Conservation (phyloP, 1,140 invertebrate species). For the Cotesia glomerata region DNA sequence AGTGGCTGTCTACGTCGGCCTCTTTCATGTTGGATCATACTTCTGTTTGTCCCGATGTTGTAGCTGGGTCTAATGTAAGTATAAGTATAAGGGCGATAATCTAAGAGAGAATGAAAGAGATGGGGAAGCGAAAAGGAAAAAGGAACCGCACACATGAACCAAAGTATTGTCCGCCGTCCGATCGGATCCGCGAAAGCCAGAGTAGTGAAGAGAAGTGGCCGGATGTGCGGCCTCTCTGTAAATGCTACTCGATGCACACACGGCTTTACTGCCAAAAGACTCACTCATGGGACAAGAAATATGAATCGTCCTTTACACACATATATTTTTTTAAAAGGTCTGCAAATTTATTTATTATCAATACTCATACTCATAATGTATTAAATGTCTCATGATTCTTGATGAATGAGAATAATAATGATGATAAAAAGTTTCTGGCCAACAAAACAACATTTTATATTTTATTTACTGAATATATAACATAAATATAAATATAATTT, state of each 20-base stretch:
- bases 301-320: constrained; percentile 16
- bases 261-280: constrained; percentile 7
- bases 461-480: background rate
- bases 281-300: constrained; percentile 8
- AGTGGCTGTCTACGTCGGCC: constrained; percentile 33
- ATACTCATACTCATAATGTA: constrained; percentile 4
- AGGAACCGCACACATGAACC: constrained; percentile 30
- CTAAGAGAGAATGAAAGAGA: constrained; percentile 17
- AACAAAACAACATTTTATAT: background rate
- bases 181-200: constrained; percentile 30
- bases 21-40: constrained; percentile 52
- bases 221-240: constrained; percentile 13
- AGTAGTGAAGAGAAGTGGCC: background rate
- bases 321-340: constrained; percentile 4
- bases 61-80: no score
- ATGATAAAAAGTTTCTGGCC: constrained; percentile 20
- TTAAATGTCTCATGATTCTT: no score
- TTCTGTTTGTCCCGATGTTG: constrained; percentile 39
- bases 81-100: constrained; percentile 31
- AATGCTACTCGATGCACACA: constrained; percentile 2
- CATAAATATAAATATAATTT: no score
- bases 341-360: constrained; percentile 13
- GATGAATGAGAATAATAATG: background rate
- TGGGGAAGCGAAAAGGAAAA: constrained; percentile 26
- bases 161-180: constrained; percentile 46